A percentile compares a stretch with the other conserved stretches of the same genome.
Conservation (phyloP, 2,888 invertebrate species). For the Quadroppia sp. region DNA sequence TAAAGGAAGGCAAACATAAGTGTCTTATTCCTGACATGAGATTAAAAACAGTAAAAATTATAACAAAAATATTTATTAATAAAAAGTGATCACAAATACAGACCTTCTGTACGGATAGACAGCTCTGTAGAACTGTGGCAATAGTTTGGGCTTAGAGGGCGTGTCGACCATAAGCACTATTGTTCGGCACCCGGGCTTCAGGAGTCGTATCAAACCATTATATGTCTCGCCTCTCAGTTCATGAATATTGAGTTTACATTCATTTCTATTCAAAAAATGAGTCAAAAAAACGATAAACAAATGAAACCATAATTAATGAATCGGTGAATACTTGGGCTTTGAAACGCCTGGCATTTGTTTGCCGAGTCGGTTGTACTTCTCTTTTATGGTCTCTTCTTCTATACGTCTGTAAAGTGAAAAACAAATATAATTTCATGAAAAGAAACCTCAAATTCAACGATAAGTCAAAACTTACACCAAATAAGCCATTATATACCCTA, state of each 20-base stretch:
- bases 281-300: not conserved
- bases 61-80: not conserved
- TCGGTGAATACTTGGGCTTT: constrained; percentile 43
- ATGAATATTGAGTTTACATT: constrained; percentile 65
- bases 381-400: constrained; percentile 58
- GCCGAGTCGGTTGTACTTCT: constrained; percentile 50
- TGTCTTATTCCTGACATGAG: constrained; percentile 76
- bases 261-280: constrained; percentile 42
- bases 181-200: constrained; percentile 93
- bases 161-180: constrained; percentile 83
- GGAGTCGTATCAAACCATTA: constrained; percentile 81
- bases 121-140: constrained; percentile 85
- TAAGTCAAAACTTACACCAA: constrained; percentile 60
- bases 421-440: too few species aligned
- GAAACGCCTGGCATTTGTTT: constrained; percentile 50
- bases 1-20: constrained; percentile 89
- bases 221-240: constrained; percentile 92
- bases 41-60: not conserved
- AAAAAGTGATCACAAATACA: too few species aligned
- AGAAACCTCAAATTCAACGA: not conserved
- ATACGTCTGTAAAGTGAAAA: constrained; percentile 55
- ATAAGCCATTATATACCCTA: constrained; percentile 81
- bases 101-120: constrained; percentile 95
- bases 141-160: constrained; percentile 76
- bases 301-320: not conserved